Evolutionary conservation across 2,888 invertebrate species (phyloP).

Genomic region (Drosophila algonquin): DNA sequence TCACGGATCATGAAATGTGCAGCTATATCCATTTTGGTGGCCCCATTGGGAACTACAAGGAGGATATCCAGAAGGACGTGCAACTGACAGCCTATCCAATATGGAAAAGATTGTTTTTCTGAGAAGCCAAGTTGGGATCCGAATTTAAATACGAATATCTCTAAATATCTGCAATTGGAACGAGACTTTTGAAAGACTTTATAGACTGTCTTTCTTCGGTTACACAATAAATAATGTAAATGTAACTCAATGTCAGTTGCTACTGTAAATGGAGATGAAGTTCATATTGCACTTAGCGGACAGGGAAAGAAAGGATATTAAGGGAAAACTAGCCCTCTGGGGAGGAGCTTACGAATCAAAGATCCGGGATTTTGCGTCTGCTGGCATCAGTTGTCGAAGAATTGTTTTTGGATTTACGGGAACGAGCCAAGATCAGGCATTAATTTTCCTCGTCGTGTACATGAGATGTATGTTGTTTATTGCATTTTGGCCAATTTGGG

Average conservation of each 20-base stretch:
- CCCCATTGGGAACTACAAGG: constrained; percentile 39
- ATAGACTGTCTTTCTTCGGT: neutral
- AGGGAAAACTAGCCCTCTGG: too few species aligned
- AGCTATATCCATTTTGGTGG: constrained; percentile 75
- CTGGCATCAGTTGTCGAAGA: too few species aligned
- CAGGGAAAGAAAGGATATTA: too few species aligned
- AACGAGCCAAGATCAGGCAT: too few species aligned
- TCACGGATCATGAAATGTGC: constrained; percentile 64
- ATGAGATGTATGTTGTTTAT: neutral
- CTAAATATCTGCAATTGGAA: constrained; percentile 17
- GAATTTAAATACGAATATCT: neutral
- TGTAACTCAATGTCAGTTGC: neutral
- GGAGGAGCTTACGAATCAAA: too few species aligned
- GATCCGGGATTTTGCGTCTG: too few species aligned
- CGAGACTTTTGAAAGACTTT: neutral
- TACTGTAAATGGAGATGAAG: too few species aligned
- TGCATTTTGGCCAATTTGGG: neutral
- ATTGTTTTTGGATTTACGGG: too few species aligned
- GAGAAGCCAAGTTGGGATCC: neutral
- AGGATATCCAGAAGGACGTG: constrained; percentile 39
- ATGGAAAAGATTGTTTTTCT: constrained; percentile 53
- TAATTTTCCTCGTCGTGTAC: too few species aligned
- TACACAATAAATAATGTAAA: neutral
- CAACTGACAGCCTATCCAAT: constrained; percentile 41
- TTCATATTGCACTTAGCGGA: too few species aligned